Evolutionary conservation across 2,113 vertebrate species (phyloP).

Genomic region (Cebidichthys violaceus): DNA sequence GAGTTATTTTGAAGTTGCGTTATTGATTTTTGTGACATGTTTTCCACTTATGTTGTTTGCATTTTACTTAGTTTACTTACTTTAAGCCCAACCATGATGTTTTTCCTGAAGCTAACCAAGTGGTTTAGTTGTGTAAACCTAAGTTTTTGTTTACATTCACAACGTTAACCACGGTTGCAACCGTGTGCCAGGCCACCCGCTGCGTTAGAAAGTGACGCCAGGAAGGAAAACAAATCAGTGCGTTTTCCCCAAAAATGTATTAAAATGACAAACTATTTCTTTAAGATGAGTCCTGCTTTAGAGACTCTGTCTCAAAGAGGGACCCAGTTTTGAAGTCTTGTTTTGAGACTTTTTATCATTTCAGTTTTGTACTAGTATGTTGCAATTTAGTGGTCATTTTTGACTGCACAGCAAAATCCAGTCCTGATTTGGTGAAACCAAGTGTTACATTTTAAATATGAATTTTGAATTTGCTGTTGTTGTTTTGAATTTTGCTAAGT

Average conservation of each 20-base stretch:
- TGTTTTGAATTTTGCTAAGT: neutral
- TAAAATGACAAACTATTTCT: neutral
- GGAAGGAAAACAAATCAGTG: too few species aligned
- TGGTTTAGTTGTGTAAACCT: neutral
- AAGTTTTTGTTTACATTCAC: neutral
- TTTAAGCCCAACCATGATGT: neutral
- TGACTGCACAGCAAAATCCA: neutral
- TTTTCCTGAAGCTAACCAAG: neutral
- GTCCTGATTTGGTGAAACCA: neutral
- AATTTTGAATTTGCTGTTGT: neutral
- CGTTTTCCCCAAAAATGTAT: too few species aligned
- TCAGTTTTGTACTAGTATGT: neutral
- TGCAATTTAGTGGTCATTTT: neutral
- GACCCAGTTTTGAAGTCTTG: neutral
- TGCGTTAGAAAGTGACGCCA: too few species aligned
- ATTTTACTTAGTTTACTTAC: neutral
- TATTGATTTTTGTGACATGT: too few species aligned
- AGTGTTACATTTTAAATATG: neutral
- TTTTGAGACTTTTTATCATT: neutral
- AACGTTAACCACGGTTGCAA: neutral
- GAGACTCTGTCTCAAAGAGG: neutral
- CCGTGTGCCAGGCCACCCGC: too few species aligned
- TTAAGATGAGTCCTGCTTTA: neutral
- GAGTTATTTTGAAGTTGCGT: neutral
- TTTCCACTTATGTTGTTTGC: too few species aligned